Base-by-base conservation (phyloP, 2,888 invertebrate species). In the Brenthis daphne region DNA sequence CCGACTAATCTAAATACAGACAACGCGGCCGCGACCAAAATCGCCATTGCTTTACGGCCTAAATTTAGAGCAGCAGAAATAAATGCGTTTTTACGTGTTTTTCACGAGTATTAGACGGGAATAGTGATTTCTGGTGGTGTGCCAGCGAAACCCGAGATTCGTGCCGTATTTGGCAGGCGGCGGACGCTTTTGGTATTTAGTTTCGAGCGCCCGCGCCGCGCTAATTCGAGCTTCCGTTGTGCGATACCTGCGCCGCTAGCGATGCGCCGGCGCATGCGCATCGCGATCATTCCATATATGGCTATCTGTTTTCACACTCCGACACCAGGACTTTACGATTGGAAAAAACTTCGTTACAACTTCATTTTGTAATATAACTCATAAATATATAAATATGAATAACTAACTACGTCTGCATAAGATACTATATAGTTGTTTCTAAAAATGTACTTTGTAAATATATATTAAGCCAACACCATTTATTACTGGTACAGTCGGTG, bases 51-150 rank as follows among this genome's bases (percentile, higher is more conserved):
- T 92, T 92, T 90, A 88, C 90, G 88, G 86, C 90, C 92, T 92
- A 92, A 90, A 89, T 88, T 91, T 92, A 92, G 92, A 89, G 88
- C 86, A 85, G 87, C 90, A 85, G 86, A 92, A 92, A 92, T 92
- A 92, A 91, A 90, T 89, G 84, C 82, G 87, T 89, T 90, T 90
- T 91, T 92, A 91, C 89, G 89, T 88, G 89, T 90, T 91, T 90
- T 82, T 81, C 82, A 77, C 80, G 82, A 78, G 79, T 71, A 80
- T 82, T 88, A 89, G 89, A 85, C 89, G 85, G 86, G 89, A 88
- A 87, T 86, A 85, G 88, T 82, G 84, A 85, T 85, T 82, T 85
- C 86, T 80, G 84, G 88, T 83, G 81, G 77, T 77, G 84, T 86
- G 75, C 80, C 82, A 78, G 78, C 78, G 92, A 88, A 92, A 92